Conservation (phyloP, 2,888 invertebrate species). For the Brachycybe producta region DNA sequence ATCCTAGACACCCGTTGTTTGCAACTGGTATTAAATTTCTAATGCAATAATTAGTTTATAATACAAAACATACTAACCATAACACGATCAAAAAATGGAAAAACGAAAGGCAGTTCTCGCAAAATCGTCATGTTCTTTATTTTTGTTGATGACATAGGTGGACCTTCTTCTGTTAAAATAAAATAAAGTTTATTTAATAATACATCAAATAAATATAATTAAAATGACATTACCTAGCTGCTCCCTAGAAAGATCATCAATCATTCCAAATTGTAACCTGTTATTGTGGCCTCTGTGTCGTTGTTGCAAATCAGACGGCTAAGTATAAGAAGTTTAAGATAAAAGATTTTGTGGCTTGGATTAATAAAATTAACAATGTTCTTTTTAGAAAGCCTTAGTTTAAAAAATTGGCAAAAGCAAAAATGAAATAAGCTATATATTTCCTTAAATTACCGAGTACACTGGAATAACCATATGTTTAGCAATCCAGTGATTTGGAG, state of each 20-base stretch:
- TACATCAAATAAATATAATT: no score
- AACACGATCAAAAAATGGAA: conserved; percentile 81
- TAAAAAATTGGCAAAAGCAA: no score
- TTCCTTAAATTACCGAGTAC: neutral
- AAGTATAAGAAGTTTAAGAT: no score
- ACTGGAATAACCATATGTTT: conserved; percentile 20
- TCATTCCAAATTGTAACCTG: neutral
- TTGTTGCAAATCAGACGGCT: no score
- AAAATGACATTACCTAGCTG: conserved; percentile 3
- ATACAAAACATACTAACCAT: conserved; percentile 43
- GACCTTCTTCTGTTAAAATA: conserved; percentile 48
- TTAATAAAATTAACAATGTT: no score
- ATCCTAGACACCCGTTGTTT: no score
- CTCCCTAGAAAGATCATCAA: neutral
- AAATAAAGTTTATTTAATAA: neutral
- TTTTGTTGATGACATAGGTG: conserved; percentile 75
- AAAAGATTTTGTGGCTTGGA: no score
- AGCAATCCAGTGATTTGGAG: conserved; percentile 53
- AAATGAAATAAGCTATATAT: no score
- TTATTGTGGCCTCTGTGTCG: no score
- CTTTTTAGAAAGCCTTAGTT: no score
- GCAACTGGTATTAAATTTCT: no score
- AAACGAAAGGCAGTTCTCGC: conserved; percentile 84
- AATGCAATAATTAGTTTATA: neutral
- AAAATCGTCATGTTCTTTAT: conserved; percentile 74